Percentiles rank a stretch among this genome's conserved stretches.
Conservation (phyloP, 1,140 invertebrate species). For the Trichoplusia ni region DNA sequence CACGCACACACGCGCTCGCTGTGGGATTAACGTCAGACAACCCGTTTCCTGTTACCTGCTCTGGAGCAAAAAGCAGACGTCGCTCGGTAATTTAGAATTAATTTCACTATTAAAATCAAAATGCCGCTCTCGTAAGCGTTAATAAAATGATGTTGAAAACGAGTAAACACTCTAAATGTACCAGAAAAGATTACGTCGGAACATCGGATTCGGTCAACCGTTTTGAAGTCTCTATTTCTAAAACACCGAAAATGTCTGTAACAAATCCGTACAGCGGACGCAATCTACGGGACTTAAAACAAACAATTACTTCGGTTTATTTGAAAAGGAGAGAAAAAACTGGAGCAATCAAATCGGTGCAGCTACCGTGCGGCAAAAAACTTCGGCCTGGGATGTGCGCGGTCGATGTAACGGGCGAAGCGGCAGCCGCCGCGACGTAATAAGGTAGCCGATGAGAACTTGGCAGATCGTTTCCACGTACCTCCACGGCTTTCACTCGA, state of each 20-base stretch:
- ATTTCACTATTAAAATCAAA: conserved; percentile 65
- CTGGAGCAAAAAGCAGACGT: conserved; percentile 66
- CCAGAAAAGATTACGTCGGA: conserved; percentile 27
- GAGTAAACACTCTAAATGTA: conserved; percentile 13
- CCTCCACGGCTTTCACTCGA: conserved; percentile 22
- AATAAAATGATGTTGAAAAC: conserved; percentile 21
- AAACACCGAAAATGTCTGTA: conserved; percentile 69
- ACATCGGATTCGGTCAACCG: conserved; percentile 47
- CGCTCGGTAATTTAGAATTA: conserved; percentile 69
- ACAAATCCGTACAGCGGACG: conserved; percentile 70
- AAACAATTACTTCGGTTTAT: conserved; percentile 79
- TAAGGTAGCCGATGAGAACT: conserved; percentile 58
- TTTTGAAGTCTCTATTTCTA: conserved; percentile 75
- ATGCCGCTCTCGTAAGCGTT: conserved; percentile 25
- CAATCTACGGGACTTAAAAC: conserved; percentile 76
- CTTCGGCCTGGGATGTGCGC: conserved; percentile 46
- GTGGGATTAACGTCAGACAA: conserved; percentile 70
- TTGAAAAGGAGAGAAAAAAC: conserved; percentile 75
- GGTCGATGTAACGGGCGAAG: conserved; percentile 50
- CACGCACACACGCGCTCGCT: conserved; percentile 42
- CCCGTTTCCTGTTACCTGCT: conserved; percentile 77
- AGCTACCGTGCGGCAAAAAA: conserved; percentile 71
- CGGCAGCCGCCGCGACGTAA: conserved; percentile 51
- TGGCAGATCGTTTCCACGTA: conserved; percentile 41
- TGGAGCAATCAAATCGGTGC: conserved; percentile 73